Conservation (phyloP, 2,113 vertebrate species). For the Nicator chloris region DNA sequence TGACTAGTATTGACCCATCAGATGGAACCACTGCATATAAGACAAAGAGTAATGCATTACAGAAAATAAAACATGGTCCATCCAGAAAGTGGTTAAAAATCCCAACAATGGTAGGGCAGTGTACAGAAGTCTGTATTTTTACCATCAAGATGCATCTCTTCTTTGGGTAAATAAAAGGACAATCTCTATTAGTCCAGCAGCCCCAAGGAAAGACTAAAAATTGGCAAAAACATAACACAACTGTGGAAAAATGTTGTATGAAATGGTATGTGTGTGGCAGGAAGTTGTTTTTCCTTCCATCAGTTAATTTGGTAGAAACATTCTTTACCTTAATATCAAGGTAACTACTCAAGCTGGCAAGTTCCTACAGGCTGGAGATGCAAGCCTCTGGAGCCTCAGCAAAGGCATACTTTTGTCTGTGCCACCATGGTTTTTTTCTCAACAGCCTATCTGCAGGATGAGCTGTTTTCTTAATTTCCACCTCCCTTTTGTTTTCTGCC, state of each 20-base stretch:
- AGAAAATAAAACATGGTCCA: background rate
- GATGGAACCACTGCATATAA: background rate
- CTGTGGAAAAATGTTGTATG: background rate
- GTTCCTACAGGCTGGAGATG: background rate
- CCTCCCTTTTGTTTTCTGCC: background rate
- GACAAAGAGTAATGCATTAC: background rate
- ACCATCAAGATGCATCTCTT: background rate
- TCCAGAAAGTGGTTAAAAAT: background rate
- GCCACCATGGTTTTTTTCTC: background rate
- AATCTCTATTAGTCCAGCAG: background rate
- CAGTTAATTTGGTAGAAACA: background rate
- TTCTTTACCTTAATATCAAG: background rate
- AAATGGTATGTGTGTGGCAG: background rate
- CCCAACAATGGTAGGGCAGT: background rate
- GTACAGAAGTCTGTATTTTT: background rate
- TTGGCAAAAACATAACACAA: background rate
- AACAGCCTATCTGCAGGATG: background rate
- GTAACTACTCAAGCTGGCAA: background rate
- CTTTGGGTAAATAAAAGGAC: background rate
- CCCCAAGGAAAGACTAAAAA: background rate
- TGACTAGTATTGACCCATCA: background rate
- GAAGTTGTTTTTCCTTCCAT: background rate
- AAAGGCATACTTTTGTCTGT: fast-evolving
- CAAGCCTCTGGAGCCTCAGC: background rate
- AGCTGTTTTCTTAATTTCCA: background rate